Conservation (phyloP, 2,888 invertebrate species). For the Apodemia mormo region DNA sequence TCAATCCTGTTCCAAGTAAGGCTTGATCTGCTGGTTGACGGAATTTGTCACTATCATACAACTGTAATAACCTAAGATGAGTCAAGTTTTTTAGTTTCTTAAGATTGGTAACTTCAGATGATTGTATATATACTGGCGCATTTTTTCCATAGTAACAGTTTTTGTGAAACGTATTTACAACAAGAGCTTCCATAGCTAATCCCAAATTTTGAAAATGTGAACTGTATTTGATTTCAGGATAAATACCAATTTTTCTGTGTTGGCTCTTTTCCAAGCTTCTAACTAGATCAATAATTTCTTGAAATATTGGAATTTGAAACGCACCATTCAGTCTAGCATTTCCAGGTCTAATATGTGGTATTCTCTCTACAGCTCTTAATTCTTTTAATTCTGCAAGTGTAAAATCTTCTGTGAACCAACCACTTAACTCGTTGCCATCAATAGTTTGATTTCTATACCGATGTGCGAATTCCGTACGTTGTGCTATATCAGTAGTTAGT, state of each 20-base stretch:
- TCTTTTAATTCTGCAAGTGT: slow-evolving; percentile 68
- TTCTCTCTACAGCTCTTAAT: slow-evolving; percentile 63
- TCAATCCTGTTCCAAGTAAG: slow-evolving; percentile 51
- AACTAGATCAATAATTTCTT: slow-evolving; percentile 68
- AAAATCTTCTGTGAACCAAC: slow-evolving; percentile 75
- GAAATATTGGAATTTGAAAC: slow-evolving; percentile 62
- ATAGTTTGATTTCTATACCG: slow-evolving; percentile 59
- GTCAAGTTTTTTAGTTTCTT: slow-evolving; percentile 62
- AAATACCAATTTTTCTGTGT: slow-evolving; percentile 60
- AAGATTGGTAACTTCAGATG: slow-evolving; percentile 69
- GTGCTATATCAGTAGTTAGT: slow-evolving; percentile 59
- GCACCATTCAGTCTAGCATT: slow-evolving; percentile 62
- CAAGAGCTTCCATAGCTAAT: slow-evolving; percentile 59
- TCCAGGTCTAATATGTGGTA: slow-evolving; percentile 61
- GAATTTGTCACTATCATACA: slow-evolving; percentile 42
- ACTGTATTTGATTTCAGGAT: slow-evolving; percentile 69
- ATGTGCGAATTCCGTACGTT: slow-evolving; percentile 59
- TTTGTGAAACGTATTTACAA: slow-evolving; percentile 60
- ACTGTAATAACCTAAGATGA: slow-evolving; percentile 58
- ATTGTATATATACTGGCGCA: slow-evolving; percentile 67
- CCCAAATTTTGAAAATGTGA: slow-evolving; percentile 63
- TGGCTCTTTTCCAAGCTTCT: slow-evolving; percentile 62
- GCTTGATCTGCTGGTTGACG: slow-evolving; percentile 60
- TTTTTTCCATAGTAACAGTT: slow-evolving; percentile 59
- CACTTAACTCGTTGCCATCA: slow-evolving; percentile 54